A percentile compares a stretch with the other conserved stretches of the same genome.
Evolutionary conservation across 2,113 vertebrate genomes (phyloP).

Genomic region (Pogonocichla stellata): DNA sequence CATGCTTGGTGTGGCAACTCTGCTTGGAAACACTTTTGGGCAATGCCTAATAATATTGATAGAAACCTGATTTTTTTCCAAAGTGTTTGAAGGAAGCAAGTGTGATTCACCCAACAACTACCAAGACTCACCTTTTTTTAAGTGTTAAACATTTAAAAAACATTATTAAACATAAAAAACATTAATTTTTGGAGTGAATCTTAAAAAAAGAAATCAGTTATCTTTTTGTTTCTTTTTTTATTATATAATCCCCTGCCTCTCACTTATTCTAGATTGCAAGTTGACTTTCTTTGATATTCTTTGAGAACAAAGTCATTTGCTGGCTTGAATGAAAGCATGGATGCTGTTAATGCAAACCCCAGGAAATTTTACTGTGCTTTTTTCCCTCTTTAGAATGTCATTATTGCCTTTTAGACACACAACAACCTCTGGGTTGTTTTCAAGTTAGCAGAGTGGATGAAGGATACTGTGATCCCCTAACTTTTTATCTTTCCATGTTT

Average conservation of each 20-base stretch:
- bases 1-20: not conserved
- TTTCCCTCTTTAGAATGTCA: not conserved
- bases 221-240: not conserved
- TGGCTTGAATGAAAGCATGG: not conserved
- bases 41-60: not conserved
- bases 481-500: not conserved
- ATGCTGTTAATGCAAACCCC: not conserved
- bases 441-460: not conserved
- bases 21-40: not conserved
- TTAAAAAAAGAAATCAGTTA: not conserved
- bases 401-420: not conserved
- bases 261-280: not conserved
- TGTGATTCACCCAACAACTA: not conserved
- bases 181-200: not conserved
- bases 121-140: not conserved
- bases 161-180: not conserved
- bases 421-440: not conserved
- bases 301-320: not conserved
- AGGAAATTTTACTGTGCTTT: not conserved
- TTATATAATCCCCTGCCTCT: rapidly evolving
- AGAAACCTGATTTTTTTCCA: not conserved
- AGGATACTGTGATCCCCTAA: not conserved
- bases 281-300: not conserved
- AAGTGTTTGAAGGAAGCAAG: not conserved
- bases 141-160: not conserved